These are phyloP conservation scores for Thecocarcelia acutangulata DNA, from an alignment of 2,888 invertebrate genomes.

Conservation along the genomic window DNA sequence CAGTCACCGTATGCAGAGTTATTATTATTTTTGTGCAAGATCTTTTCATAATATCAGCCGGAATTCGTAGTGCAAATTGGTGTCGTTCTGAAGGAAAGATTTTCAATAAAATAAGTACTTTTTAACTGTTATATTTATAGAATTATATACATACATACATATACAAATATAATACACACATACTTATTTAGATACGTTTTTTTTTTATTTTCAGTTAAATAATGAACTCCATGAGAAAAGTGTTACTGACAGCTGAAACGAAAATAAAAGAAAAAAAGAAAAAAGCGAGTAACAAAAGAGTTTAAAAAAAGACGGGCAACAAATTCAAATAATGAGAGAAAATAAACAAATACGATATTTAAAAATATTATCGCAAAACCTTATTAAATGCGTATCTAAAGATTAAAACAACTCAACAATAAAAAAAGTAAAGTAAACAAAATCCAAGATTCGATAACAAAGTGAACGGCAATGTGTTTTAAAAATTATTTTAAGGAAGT, in stretches of 20 bases:
- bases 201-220: slow-evolving; percentile 61
- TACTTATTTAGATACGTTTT: slow-evolving; percentile 9
- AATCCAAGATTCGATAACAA: slow-evolving; percentile 1
- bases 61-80: too few relatives aligned
- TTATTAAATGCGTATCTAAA: slow-evolving; percentile 18
- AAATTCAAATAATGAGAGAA: slow-evolving; percentile 23
- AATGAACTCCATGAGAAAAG: slow-evolving; percentile 46
- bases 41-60: too few relatives aligned
- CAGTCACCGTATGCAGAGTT: too few relatives aligned
- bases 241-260: slow-evolving; percentile 44
- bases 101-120: too few relatives aligned
- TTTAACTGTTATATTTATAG: too few relatives aligned
- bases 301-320: too few relatives aligned
- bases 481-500: slow-evolving; percentile 6
- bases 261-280: slow-evolving; percentile 11
- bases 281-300: neutral
- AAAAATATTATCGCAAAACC: slow-evolving; percentile 42
- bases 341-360: slow-evolving; percentile 32
- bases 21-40: too few relatives aligned
- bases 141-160: neutral
- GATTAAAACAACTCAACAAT: slow-evolving; percentile 25
- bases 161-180: slow-evolving; percentile 3
- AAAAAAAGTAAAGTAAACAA: slow-evolving; percentile 7
- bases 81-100: too few relatives aligned
- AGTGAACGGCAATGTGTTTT: slow-evolving; percentile 10